These are phyloP conservation scores for Scaptomyza hsui DNA, from an alignment of 1,140 invertebrate species.

Conservation along the genomic window DNA sequence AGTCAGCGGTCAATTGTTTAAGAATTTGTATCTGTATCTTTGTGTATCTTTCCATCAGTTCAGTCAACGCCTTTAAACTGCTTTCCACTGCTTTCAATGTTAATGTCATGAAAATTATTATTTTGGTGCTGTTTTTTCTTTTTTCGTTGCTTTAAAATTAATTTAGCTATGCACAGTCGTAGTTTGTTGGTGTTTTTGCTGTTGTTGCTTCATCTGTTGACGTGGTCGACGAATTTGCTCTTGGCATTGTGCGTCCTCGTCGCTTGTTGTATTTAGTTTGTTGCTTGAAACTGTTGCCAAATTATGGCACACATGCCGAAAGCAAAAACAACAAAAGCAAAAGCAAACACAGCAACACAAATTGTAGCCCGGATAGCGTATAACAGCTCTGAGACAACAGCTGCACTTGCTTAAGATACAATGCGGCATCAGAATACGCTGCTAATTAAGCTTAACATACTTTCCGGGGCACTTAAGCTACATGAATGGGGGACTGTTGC, in stretches of 20 bases:
- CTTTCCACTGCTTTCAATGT: constrained; percentile 62
- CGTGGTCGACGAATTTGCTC: constrained; percentile 48
- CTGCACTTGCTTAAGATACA: constrained; percentile 41
- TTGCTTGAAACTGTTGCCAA: constrained; percentile 55
- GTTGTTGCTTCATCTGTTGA: constrained; percentile 27
- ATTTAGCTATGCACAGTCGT: constrained; percentile 49
- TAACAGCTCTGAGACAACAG: constrained; percentile 13
- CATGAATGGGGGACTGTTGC: constrained; percentile 14
- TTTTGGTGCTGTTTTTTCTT: no score
- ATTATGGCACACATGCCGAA: constrained; percentile 49
- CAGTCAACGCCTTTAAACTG: constrained; percentile 56
- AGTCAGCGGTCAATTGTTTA: constrained; percentile 34
- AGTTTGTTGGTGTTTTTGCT: constrained; percentile 20
- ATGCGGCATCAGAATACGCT: constrained; percentile 23
- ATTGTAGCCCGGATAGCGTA: constrained; percentile 13
- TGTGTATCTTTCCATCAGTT: constrained; percentile 41
- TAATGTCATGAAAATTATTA: constrained; percentile 74
- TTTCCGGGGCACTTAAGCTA: constrained; percentile 43
- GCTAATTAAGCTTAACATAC: constrained; percentile 65
- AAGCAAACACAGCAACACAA: constrained; percentile 5
- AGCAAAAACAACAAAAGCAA: constrained; percentile 1
- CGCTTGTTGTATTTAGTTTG: constrained; percentile 30
- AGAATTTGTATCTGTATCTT: constrained; percentile 29
- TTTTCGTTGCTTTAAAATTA: constrained; percentile 55
- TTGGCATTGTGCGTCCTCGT: constrained; percentile 73